phyloP scores from a whole-genome alignment of 2,888 invertebrate species.

The Mimumesa dahlbomi region DNA sequence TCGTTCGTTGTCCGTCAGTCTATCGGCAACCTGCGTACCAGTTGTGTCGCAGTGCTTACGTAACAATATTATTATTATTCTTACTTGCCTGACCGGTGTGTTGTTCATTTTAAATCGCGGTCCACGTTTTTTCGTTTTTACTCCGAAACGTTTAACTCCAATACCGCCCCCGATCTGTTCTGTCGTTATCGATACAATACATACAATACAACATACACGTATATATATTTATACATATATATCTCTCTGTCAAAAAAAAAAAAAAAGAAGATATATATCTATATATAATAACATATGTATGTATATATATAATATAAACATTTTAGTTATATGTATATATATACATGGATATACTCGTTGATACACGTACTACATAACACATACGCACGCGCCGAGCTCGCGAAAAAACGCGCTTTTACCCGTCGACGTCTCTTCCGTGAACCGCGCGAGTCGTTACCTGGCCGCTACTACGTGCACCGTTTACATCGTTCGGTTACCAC shows the following conservation, averaged over 20 bases:
- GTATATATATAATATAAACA: background rate
- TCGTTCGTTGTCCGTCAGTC: conserved; percentile 73
- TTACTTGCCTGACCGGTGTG: conserved; percentile 64
- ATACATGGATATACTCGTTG: background rate
- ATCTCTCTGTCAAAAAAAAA: no score
- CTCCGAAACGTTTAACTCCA: background rate
- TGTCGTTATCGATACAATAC: background rate
- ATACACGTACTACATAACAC: conserved; percentile 5
- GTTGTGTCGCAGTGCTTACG: conserved; percentile 78
- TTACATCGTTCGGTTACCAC: conserved; percentile 27
- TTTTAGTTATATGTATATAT: no score
- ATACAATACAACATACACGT: background rate
- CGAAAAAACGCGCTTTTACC: conserved; percentile 43
- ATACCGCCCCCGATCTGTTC: no score
- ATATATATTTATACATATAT: conserved; percentile 2
- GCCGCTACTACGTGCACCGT: conserved; percentile 23
- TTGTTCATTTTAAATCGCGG: conserved; percentile 56
- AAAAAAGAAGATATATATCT: no score
- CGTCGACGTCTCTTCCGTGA: conserved; percentile 13
- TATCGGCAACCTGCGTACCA: conserved; percentile 80
- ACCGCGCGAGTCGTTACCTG: conserved; percentile 35
- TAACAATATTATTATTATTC: conserved; percentile 75
- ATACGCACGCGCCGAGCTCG: conserved; percentile 28
- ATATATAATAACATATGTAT: no score
- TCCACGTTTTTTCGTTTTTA: conserved; percentile 46